Evolutionary conservation across 1,140 invertebrate species (phyloP), one percentile per base, ranked within the genome.

Genomic region (Penaeus chinensis): DNA sequence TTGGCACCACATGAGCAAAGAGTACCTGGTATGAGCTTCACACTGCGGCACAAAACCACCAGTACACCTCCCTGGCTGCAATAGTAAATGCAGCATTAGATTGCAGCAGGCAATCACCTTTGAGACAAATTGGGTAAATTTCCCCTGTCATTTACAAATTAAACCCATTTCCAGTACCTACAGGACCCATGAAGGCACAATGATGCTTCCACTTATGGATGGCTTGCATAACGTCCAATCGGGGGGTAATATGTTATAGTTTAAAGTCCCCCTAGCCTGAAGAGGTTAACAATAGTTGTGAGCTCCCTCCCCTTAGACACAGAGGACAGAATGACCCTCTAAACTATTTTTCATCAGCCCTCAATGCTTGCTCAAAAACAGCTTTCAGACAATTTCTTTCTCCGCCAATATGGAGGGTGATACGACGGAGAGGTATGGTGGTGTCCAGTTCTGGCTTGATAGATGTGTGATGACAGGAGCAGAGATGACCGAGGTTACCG

Each of bases 341-440:
- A 63, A 61, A n/a, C 79, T 89, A 89, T 78, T 85, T 85, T 66
- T 69, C 76, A 42, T 63, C 79, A 60, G 78, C 84, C 54, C 74
- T 86, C 60, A 89, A 47, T n/a, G 27, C 89, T 78, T 86, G 82
- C 84, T 89, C 89, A n/a, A n/a, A n/a, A 74, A 89, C 84, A 84
- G 69, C 69, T n/a, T 54, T 82, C 80, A 66, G 81, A 80, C 24
- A 88, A 60, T n/a, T n/a, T n/a, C n/a, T 24, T 88, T 88, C 76
- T 88, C 87, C 65, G 87, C 87, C 77, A 88, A 76, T 42, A 84
- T 85, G 84, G 88, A 82, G 78, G 84, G 88, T 82, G 84, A 88
- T 13, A 87, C 65, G 77, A 90, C 82, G 90, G 90, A 76, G 90
- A 90, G 54, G 88, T 90, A 60, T 87, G 84, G 83, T 88, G 69